Evolutionary conservation across 2,113 vertebrate species (phyloP), one percentile per base, ranked within the genome.

Genomic region (Eubucco bourcierii): DNA sequence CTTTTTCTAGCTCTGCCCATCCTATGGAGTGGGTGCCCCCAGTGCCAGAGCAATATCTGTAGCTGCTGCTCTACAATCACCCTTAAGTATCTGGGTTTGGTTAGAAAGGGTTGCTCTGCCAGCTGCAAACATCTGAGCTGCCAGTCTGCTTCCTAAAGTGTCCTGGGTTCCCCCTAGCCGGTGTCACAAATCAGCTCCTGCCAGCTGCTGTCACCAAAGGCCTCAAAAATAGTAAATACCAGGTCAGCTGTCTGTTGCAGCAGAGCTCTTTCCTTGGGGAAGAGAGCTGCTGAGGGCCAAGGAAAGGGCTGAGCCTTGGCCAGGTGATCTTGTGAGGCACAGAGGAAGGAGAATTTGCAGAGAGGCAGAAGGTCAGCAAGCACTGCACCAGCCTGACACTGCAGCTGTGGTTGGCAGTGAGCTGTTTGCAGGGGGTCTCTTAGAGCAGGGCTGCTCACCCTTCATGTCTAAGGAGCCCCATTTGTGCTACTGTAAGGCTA

Each of bases 11-110:
- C 88, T 93, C 76, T 91, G 93, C 89, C 94, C 89, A 0, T 90
- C 91, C 91, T 91, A 84, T 90, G 89, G 93, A 89, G 66, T 20
- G 73, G 91, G 91, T 90, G 53, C 68, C 89, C 89, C 76, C 91
- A 61, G 23, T 92, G 87, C 80, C 92, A 25, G 19, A 95, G 93
- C 95, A 94, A 58, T 82, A 85, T 37, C 87, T 0, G 0, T 71
- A 88, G 93, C 76, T 87, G 92, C 94, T 95, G 93, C 91, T 92
- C 53, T 84, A 13, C 72, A 74, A 60, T 87, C 91, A 80, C 84
- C 82, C 33, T 19, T 23, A 33, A 93, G 53, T 56, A 44, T 33
- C 84, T 58, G 68, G 37, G 44, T 80, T 91, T 78, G 79, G 87
- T 78, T 80, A 47, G 60, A 64, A 90, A 61, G 68, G 53, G 76